Evolutionary conservation across 2,888 invertebrate genomes (phyloP), one percentile per base, ranked within the genome.

Genomic region (Cepaea hortensis): DNA sequence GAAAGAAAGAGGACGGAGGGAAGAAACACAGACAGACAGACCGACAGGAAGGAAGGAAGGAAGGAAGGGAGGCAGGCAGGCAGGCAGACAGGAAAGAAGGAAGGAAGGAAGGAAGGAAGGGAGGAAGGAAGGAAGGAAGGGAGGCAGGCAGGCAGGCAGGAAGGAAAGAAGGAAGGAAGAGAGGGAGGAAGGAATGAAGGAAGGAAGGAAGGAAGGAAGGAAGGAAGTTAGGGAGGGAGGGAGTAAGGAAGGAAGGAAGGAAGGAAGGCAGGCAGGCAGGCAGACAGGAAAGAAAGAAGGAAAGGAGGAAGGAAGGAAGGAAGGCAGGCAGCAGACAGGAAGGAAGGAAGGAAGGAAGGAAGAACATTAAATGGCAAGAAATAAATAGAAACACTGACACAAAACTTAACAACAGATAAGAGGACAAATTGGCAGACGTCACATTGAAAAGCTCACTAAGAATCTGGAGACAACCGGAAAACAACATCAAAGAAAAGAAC

Each of bases 41-140:
- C n/a, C n/a, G n/a, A n/a, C 18, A 15, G 76, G 18, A 76, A 76
- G 35, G 76, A 76, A 76, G 18, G 76, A 76, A 76, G 35, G 5
- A 76, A 76, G 35, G 5, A 76, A 76, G 35, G 5, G 6, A 76
- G 35, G 46, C 3, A 76, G 35, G 76, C n/a, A n/a, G n/a, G n/a
- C n/a, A n/a, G n/a, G n/a, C n/a, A n/a, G n/a, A n/a, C 3, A 76
- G 35, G 76, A 76, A 76, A 3, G 76, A 76, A 76, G 35, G 76
- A 76, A 76, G 35, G 76, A 76, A 76, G 1, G 76, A 76, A 76
- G 35, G 76, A 76, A 76, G 35, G 76, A 76, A 76, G 76, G 35
- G 9, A 76, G 35, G 76, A 4, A 76, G 35, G 76, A 76, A 76
- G 35, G 76, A 76, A 76, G 35, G 76, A 76, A 76, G 35, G 76